Conservation (phyloP, 2,888 invertebrate genomes). For the Drosophila kanekoi region DNA sequence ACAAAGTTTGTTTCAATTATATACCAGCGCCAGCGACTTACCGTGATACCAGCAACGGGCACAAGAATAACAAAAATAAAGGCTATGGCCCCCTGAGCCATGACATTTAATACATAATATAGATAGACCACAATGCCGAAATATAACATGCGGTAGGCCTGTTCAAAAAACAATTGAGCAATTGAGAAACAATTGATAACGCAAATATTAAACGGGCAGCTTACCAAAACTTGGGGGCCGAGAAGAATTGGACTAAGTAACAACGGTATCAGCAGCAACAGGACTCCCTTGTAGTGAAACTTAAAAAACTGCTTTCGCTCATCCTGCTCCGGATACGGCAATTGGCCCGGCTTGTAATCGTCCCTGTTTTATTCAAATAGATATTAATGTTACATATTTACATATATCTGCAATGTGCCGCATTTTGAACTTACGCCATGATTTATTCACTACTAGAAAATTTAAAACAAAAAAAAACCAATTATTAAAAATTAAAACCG, state of each 20-base stretch:
- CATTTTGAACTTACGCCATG: slow-evolving; percentile 35
- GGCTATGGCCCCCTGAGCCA: slow-evolving; percentile 50
- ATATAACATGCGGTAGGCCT: slow-evolving; percentile 56
- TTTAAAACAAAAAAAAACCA: not conserved
- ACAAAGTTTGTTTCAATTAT: not conserved
- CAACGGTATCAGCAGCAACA: slow-evolving; percentile 52
- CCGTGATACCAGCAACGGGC: slow-evolving; percentile 46
- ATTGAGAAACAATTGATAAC: no score
- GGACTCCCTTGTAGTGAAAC: slow-evolving; percentile 62
- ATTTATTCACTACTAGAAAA: not conserved
- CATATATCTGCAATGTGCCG: not conserved
- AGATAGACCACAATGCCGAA: slow-evolving; percentile 25
- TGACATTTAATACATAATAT: slow-evolving; percentile 60
- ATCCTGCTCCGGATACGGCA: slow-evolving; percentile 47
- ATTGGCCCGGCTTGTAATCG: slow-evolving; percentile 59
- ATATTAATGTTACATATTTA: no score
- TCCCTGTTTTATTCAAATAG: slow-evolving; percentile 1
- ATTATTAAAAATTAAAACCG: not conserved
- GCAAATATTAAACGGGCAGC: not conserved
- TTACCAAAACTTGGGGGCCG: slow-evolving; percentile 32
- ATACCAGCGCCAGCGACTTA: slow-evolving; percentile 5
- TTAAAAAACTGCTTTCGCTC: slow-evolving; percentile 52
- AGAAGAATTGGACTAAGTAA: slow-evolving; percentile 41
- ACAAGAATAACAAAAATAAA: slow-evolving; percentile 53
- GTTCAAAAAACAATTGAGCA: not conserved